Conservation (phyloP, 2,888 invertebrate species). For the Cactoblastis cactorum region DNA sequence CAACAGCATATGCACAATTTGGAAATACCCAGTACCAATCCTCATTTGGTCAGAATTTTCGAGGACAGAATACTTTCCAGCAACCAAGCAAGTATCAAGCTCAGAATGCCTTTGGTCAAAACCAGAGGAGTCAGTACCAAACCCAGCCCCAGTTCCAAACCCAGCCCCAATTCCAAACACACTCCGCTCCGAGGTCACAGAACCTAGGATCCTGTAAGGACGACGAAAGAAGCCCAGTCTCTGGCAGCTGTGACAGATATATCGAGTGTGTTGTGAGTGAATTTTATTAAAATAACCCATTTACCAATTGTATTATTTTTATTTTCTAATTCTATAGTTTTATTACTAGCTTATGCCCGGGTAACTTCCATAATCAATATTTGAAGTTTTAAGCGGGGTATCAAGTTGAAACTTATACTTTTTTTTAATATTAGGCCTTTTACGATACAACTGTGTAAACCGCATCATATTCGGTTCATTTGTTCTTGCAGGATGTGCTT, state of each 20-base stretch:
- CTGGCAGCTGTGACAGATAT: slow-evolving; percentile 87
- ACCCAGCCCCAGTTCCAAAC: slow-evolving; percentile 24
- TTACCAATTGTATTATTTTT: too few relatives aligned
- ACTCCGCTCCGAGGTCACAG: slow-evolving; percentile 28
- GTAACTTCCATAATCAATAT: too few relatives aligned
- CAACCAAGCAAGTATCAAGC: slow-evolving; percentile 11
- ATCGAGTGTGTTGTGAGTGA: slow-evolving; percentile 82
- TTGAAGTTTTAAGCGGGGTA: too few relatives aligned
- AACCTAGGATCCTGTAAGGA: slow-evolving; percentile 78
- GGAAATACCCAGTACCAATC: slow-evolving; percentile 23
- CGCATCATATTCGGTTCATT: too few relatives aligned
- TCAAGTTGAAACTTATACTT: too few relatives aligned
- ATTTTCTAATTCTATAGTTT: too few relatives aligned
- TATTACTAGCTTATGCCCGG: too few relatives aligned
- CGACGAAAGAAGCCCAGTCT: slow-evolving; percentile 83
- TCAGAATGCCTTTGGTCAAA: slow-evolving; percentile 17
- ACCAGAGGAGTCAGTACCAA: slow-evolving; percentile 22
- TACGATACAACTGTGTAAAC: too few relatives aligned
- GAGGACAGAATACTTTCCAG: slow-evolving; percentile 13
- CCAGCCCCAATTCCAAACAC: slow-evolving; percentile 30
- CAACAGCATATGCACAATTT: slow-evolving; percentile 48
- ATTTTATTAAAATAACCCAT: not conserved
- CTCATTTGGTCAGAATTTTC: slow-evolving; percentile 18
- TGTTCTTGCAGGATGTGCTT: too few relatives aligned
- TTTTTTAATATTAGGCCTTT: too few relatives aligned